Percentiles rank a stretch among this genome's conserved stretches.
These are phyloP conservation scores for Albula glossodonta DNA, from an alignment of 2,113 vertebrate genomes.

Conservation along the genomic window DNA sequence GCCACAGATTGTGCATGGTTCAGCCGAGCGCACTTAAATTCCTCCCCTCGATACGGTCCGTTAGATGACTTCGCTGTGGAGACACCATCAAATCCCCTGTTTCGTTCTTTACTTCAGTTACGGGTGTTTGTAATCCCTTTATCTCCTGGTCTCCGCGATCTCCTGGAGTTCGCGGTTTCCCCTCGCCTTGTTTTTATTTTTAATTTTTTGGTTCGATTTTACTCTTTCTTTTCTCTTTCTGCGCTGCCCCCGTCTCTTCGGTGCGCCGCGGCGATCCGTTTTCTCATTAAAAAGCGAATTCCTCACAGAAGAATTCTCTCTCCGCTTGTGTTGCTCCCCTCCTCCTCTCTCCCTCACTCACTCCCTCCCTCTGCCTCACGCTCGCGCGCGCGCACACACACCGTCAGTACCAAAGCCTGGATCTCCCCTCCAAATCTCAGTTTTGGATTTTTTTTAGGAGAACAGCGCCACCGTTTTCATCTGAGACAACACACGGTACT, in stretches of 20 bases:
- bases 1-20: slow-evolving; percentile 72
- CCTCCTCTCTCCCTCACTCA: slow-evolving; percentile 21
- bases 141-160: slow-evolving; percentile 35
- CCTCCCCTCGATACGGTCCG: slow-evolving; percentile 54
- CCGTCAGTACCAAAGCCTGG: slow-evolving; percentile 20
- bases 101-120: slow-evolving; percentile 36
- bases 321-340: slow-evolving; percentile 19
- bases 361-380: slow-evolving; percentile 31
- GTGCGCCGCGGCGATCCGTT: slow-evolving; percentile 26
- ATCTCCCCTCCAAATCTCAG: slow-evolving; percentile 19
- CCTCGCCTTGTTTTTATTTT: slow-evolving; percentile 28
- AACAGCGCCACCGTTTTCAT: slow-evolving; percentile 1
- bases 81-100: slow-evolving; percentile 61
- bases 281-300: slow-evolving; percentile 33
- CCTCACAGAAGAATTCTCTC: slow-evolving; percentile 19
- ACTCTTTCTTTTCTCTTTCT: slow-evolving; percentile 42
- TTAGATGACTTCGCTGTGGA: slow-evolving; percentile 41
- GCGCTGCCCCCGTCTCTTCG: slow-evolving; percentile 1
- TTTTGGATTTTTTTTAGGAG: slow-evolving; percentile 6
- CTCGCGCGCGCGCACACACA: slow-evolving; percentile 38
- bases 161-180: neutral
- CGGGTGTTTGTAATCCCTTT: slow-evolving; percentile 49
- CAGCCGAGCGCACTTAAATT: slow-evolving; percentile 62
- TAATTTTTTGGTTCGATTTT: slow-evolving; percentile 30
- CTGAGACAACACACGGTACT: neutral